Evolutionary conservation across 2,797 vertebrate genomes (phyloP), one percentile per base, ranked within the genome.

Genomic region (Microchirus variegatus): DNA sequence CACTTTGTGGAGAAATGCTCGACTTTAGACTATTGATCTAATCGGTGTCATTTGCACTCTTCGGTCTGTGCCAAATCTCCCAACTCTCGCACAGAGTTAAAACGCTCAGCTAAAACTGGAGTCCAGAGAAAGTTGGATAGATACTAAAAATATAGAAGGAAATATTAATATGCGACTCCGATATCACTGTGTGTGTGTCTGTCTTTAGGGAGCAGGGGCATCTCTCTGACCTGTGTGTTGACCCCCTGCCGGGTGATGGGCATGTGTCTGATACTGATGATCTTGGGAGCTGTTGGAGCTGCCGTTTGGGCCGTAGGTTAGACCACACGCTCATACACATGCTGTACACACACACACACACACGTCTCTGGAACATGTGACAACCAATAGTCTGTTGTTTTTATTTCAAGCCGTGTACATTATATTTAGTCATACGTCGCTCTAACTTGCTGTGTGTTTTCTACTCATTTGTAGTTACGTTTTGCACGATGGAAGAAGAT

Each of bases 251-350:
- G 94, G 59, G 76, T 93, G 73, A 78, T 89, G 5, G 83, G 92
- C 8, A 78, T 89, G 9, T 90, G 84, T 62, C 78, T 92, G 73
- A 90, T 81, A 3, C 59, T 95, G 71, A 84, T 97, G 70, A 83
- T 94, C 49, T 78, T 97, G 80, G 93, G 90, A 54, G 94, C 93
- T 73, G 89, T 96, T 1, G 95, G 93, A 82, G 93, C 91, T 1
- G 94, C 93, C 0, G 90, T 93, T 79, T 97, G 96, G 96, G 95
- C 93, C 69, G 75, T 96, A 69, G 95, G 95, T 97, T 83, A 96
- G 95, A 70, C 44, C 44, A 58, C 64, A 51, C 15, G n/a, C 56
- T 72, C 14, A 22, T 13, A 54, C 48, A 67, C 9, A 48, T 17
- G 43, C 31, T 31, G 31, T 31, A 31, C 1, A 70, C 16, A 63